Percentiles rank a stretch among this genome's conserved stretches.
Conservation (phyloP, 2,113 vertebrate species). For the Tragelaphus buxtoni region DNA sequence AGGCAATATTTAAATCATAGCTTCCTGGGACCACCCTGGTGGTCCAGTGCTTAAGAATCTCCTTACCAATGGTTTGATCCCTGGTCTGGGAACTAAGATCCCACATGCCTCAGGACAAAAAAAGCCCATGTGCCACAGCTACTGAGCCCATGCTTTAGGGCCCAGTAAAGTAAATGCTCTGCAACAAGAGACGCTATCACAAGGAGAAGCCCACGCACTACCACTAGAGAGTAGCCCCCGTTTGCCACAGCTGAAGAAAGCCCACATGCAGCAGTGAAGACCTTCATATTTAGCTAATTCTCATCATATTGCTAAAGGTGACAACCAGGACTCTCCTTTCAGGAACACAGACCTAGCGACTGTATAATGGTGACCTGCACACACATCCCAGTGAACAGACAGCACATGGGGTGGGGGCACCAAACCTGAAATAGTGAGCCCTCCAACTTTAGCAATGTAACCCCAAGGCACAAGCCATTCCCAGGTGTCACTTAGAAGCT, state of each 20-base stretch:
- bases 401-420: not conserved
- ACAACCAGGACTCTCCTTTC: not conserved
- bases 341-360: not conserved
- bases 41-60: not conserved
- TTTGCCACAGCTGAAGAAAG: not conserved
- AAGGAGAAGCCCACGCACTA: not conserved
- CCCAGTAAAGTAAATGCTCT: not conserved
- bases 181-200: not conserved
- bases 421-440: not conserved
- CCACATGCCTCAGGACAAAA: not conserved
- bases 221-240: not conserved
- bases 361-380: not conserved
- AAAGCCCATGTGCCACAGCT: not conserved
- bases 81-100: not conserved
- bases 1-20: not conserved
- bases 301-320: not conserved
- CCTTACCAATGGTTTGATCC: not conserved
- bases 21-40: not conserved
- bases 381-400: not conserved
- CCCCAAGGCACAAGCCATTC: not conserved
- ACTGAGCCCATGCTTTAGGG: not conserved
- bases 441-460: not conserved
- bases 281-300: not conserved
- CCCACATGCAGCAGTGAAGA: rapidly evolving
- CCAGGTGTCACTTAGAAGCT: not conserved